Conservation (phyloP, 2,797 vertebrate genomes). For the Sebastolobus alascanus region DNA sequence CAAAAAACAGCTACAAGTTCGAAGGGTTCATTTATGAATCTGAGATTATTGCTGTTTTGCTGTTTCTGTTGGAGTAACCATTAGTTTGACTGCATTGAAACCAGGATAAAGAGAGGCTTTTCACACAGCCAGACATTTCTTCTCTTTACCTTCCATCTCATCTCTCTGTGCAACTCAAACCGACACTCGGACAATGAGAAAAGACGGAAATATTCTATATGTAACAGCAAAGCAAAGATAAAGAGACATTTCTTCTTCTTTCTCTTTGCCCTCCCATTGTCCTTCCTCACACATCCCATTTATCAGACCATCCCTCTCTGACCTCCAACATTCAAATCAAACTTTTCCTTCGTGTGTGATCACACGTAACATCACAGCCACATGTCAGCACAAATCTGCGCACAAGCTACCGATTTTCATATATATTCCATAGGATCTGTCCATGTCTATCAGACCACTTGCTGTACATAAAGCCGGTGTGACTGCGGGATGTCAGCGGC, state of each 20-base stretch:
- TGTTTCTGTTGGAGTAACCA: background rate
- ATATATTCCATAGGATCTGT: conserved; percentile 60
- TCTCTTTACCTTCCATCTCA: background rate
- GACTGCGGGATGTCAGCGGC: conserved; percentile 28
- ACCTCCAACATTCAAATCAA: conserved; percentile 3
- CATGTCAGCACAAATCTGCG: conserved; percentile 38
- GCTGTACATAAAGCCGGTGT: background rate
- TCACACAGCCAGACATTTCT: background rate
- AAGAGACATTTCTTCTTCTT: background rate
- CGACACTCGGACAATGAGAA: background rate
- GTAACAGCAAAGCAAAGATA: background rate
- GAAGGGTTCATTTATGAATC: background rate
- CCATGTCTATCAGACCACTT: conserved; percentile 8
- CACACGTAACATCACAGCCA: background rate
- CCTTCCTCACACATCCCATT: background rate
- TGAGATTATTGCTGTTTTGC: background rate
- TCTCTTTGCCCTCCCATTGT: background rate
- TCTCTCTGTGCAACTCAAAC: background rate
- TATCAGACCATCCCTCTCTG: background rate
- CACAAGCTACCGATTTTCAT: conserved; percentile 5
- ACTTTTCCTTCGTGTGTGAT: background rate
- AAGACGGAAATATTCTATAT: background rate
- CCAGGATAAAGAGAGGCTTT: background rate
- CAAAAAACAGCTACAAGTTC: background rate
- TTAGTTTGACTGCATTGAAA: background rate